phyloP scores from a whole-genome alignment of 2,113 vertebrate species.

The Oceanites oceanicus region DNA sequence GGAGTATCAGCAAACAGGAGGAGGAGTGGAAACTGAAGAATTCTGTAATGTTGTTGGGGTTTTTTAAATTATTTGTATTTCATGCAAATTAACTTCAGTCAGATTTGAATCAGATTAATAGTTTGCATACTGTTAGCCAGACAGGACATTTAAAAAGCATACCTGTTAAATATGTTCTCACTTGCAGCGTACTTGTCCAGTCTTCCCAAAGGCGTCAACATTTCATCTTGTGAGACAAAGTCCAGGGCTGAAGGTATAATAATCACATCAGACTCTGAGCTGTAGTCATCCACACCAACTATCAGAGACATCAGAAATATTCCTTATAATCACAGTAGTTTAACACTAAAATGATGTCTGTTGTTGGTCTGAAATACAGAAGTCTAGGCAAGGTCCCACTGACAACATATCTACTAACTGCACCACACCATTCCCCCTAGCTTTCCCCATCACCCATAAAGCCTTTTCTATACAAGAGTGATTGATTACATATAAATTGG shows the following conservation, averaged over 20 bases:
- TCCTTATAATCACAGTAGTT: conserved; percentile 71
- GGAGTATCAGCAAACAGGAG: not conserved
- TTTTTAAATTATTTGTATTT: not conserved
- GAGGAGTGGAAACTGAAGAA: not conserved
- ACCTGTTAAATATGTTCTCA: conserved; percentile 93
- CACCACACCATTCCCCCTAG: not conserved
- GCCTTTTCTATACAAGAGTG: not conserved
- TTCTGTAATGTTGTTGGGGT: not conserved
- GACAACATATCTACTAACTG: not conserved
- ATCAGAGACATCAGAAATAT: conserved; percentile 87
- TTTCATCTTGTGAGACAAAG: conserved; percentile 94
- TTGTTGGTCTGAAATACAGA: conserved; percentile 29
- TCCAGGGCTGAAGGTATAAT: conserved; percentile 93
- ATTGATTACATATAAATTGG: not conserved
- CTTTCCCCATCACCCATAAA: not conserved
- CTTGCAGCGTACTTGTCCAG: conserved; percentile 92
- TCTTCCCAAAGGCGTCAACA: conserved; percentile 90
- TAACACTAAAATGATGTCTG: conserved; percentile 56
- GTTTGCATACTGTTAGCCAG: not conserved
- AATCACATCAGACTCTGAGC: conserved; percentile 92
- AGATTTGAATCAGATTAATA: not conserved
- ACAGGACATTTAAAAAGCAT: not conserved
- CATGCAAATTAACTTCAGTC: not conserved
- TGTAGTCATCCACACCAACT: conserved; percentile 93
- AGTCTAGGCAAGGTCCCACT: not conserved